Evolutionary conservation across 2,888 invertebrate species (phyloP), one percentile per base, ranked within the genome.

Genomic region (Apamea epomidion): DNA sequence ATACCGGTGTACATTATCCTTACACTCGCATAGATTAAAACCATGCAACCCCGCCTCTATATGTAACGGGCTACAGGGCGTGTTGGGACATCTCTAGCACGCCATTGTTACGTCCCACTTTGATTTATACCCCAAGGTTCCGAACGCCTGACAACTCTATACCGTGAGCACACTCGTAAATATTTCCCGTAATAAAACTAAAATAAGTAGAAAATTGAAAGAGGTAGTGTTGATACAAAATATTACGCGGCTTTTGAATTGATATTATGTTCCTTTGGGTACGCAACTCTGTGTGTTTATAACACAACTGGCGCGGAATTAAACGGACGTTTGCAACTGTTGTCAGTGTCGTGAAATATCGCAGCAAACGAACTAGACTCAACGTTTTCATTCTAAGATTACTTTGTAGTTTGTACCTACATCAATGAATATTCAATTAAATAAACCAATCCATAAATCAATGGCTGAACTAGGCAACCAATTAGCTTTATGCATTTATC

Each of bases 91-190:
- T 91, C 90, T 86, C 86, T 82, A 76, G 81, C 78, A 21, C 32
- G n/a, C 89, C 84, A 92, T 93, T 93, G 92, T 93, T 79, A 89
- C 87, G 91, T 92, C 93, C 85, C 85, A 54, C 8, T 37, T 78
- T 91, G 92, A 93, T 92, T 92, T 92, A 93, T 90, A 81, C 58
- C 42, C 68, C 60, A 76, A 80, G 80, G 62, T 67, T 75, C 73
- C 29, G 69, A 82, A 78, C 72, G 29, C 69, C 76, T 88, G 88
- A 86, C 89, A 88, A 85, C 89, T 89, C 89, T 82, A 89, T 86
- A 79, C 86, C 25, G 64, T n/a, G 78, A 72, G 45, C 73, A 82
- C 60, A 82, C 81, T 86, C 77, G 86, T 88, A 89, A 89, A 85
- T 82, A 88, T 83, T 70, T 82, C 76, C 81, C 78, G 78, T 86